phyloP scores from a whole-genome alignment of 2,888 invertebrate genomes.

The Drepana falcataria region DNA sequence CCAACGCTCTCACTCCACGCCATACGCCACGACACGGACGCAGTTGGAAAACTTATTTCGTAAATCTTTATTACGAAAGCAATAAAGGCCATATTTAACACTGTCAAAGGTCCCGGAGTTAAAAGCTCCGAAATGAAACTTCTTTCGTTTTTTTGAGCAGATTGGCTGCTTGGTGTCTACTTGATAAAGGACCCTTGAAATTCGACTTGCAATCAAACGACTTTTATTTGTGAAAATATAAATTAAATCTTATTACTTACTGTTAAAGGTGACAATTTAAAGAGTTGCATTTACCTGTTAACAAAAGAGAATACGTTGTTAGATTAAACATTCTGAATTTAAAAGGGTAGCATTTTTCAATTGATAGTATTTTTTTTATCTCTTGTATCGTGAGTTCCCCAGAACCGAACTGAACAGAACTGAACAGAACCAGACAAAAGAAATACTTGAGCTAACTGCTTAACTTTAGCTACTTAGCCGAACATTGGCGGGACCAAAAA shows the following conservation, averaged over 20 bases:
- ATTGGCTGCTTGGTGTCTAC: constrained; percentile 47
- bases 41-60: constrained; percentile 32
- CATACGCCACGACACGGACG: constrained; percentile 9
- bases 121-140: constrained; percentile 65
- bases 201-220: constrained; percentile 18
- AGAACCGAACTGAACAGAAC: too few relatives aligned
- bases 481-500: too few relatives aligned
- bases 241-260: not conserved
- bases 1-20: constrained; percentile 16
- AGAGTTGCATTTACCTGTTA: not conserved
- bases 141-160: constrained; percentile 44
- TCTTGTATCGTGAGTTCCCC: too few relatives aligned
- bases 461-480: too few relatives aligned
- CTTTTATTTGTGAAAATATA: not conserved
- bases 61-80: constrained; percentile 66
- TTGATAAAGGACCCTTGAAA: constrained; percentile 36
- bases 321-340: not conserved
- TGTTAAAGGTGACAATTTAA: not conserved
- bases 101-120: constrained; percentile 61
- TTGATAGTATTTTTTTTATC: too few relatives aligned
- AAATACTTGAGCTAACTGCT: too few relatives aligned
- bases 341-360: too few relatives aligned
- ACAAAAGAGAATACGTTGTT: not conserved
- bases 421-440: too few relatives aligned
- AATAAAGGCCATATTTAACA: constrained; percentile 67